Base-by-base conservation (phyloP, 2,888 invertebrate genomes). In the Platerodrilus igneus region DNA sequence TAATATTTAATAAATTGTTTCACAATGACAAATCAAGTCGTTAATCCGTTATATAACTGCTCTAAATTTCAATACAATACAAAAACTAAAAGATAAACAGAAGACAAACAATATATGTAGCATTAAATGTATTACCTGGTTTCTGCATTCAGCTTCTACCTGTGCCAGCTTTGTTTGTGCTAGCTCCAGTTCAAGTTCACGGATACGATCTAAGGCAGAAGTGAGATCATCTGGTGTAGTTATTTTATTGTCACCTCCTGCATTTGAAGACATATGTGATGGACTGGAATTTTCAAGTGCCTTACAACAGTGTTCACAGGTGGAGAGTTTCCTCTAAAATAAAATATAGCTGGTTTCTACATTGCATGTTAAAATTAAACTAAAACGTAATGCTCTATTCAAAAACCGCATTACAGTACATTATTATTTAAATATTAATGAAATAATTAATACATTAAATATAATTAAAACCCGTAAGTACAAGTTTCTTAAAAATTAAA, bases 91-190 rank as follows among this genome's bases (percentile, higher is more conserved):
- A n/a, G n/a, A n/a, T n/a, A n/a, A n/a, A n/a, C n/a, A n/a, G n/a
- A n/a, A n/a, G n/a, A n/a, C n/a, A n/a, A n/a, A n/a, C n/a, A n/a
- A n/a, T n/a, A n/a, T n/a, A n/a, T n/a, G n/a, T n/a, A n/a, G n/a
- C n/a, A n/a, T n/a, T n/a, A n/a, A n/a, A n/a, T n/a, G n/a, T n/a
- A 52, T 39, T 53, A 81, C 87, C 77, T 95, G 95, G 68, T 92
- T 94, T 62, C 85, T 82, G 71, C 96, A 96, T 71, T 96, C 91
- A 1, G 94, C 90, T 70, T 99, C 95, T 3, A 97, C 99, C 51
- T 96, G 86, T 0, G 93, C 94, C 50, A 99, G 72, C 68, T 99
- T 99, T 1, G 96, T 93, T 65, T 94, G 91, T 2, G 97, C 99
- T 52, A 99, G 71, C 61, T 99, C 96, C 41, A 96, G 72, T 66